Evolutionary conservation across 2,888 invertebrate species (phyloP), one percentile per base, ranked within the genome.

Genomic region (Ochropleura plecta): DNA sequence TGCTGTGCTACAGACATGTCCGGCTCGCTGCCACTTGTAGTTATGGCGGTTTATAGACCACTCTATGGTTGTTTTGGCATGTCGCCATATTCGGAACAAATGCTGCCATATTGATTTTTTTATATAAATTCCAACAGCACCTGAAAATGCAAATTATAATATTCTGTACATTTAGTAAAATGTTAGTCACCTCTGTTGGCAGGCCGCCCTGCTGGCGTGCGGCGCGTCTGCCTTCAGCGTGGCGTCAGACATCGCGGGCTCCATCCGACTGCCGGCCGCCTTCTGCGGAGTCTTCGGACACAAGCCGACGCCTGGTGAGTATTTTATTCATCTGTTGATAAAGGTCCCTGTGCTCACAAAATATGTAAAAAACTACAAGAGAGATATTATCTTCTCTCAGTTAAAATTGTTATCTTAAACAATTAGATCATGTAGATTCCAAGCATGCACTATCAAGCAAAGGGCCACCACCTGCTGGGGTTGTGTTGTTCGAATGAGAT

Each of bases 231-330:
- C 98, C 0, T 97, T 98, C 88, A 98, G 98, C 78, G 94, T 99
- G 83, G 98, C 98, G 6, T 98, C 98, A 0, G 99, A 99, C 93
- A 97, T 99, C 86, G 98, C 98, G 12, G 99, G 99, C 68, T 98
- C 98, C 70, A 98, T 99, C 86, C 97, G 99, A 46, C 95, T 99
- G 90, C 99, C 99, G 0, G 97, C 98, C n/a, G 97, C 98, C 83
- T 98, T 98, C 93, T 98, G 98, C 94, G 99, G 99, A 0, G 96
- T 99, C 55, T 99, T 98, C 93, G 99, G 99, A 0, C 98, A 99
- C 92, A 99, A 99, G 90, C 98, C 98, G 5, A 98, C 98, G 60
- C 97, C 97, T 7, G 97, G 98, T 97, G 91, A 96, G 78, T 57
- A 10, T 30, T 30, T 30, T 3, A 30, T 30, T 30, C 3, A 30